phyloP scores from a whole-genome alignment of 2,888 invertebrate genomes.

The Cryptus viduatorius region DNA sequence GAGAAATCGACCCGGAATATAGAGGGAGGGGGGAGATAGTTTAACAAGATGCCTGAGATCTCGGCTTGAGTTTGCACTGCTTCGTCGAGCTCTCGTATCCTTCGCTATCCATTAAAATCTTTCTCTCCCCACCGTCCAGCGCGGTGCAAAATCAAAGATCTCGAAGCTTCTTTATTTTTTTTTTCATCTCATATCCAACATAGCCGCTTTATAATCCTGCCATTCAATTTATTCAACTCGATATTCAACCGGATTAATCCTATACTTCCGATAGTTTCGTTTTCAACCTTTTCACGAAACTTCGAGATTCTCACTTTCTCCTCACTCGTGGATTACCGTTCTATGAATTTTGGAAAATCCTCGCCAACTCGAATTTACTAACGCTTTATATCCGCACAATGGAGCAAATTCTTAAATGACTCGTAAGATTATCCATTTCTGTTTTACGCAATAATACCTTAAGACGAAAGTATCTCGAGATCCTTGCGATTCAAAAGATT shows the following conservation, averaged over 20 bases:
- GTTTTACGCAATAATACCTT: too few relatives aligned
- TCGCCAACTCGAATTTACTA: too few relatives aligned
- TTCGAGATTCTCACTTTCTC: neutral
- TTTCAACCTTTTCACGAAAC: neutral
- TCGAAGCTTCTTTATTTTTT: neutral
- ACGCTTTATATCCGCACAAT: too few relatives aligned
- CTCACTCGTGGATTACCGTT: neutral
- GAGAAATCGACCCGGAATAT: neutral
- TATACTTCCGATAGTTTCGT: slow-evolving; percentile 16
- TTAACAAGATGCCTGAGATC: slow-evolving; percentile 10
- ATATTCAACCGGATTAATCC: slow-evolving; percentile 34
- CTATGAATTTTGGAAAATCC: too few relatives aligned
- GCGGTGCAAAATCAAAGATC: neutral
- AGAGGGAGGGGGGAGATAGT: neutral
- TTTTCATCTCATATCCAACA: neutral
- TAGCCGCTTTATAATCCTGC: slow-evolving; percentile 8
- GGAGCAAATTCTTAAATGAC: too few relatives aligned
- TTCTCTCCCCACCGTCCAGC: neutral
- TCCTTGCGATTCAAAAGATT: too few relatives aligned
- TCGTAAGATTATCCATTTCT: too few relatives aligned
- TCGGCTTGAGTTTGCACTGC: neutral
- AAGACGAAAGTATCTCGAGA: too few relatives aligned
- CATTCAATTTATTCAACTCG: slow-evolving; percentile 40
- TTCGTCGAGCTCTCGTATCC: slow-evolving; percentile 4
- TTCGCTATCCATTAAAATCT: slow-evolving; percentile 1